phyloP scores from a whole-genome alignment of 2,797 vertebrate species.

The Sphaeramia orbicularis region DNA sequence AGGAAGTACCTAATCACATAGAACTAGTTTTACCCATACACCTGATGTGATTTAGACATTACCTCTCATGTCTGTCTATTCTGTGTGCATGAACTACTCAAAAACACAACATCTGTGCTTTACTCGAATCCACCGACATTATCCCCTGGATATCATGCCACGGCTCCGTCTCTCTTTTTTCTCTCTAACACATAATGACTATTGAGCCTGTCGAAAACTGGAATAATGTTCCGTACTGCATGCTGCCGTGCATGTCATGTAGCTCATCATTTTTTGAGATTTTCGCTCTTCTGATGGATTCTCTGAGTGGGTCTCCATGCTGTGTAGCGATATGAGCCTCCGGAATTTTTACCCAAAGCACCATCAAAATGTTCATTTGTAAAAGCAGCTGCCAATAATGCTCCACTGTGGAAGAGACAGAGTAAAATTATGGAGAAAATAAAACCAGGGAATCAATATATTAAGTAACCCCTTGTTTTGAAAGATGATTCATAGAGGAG shows the following conservation, averaged over 20 bases:
- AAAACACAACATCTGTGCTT: too few species aligned
- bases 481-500: too few species aligned
- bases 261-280: constrained; percentile 19
- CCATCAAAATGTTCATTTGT: background rate
- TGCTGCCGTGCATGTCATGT: constrained; percentile 11
- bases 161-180: too few species aligned
- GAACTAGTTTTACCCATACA: too few species aligned
- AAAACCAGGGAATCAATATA: too few species aligned
- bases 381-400: background rate
- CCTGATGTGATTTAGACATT: too few species aligned
- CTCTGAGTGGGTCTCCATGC: constrained; percentile 5
- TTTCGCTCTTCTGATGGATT: constrained; percentile 4
- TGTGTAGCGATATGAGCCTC: background rate
- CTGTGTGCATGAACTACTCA: background rate
- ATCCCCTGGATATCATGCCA: too few species aligned
- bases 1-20: too few species aligned
- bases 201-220: background rate
- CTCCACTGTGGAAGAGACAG: background rate
- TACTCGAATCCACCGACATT: too few species aligned
- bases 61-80: too few species aligned
- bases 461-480: too few species aligned
- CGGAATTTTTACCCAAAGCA: background rate
- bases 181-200: background rate
- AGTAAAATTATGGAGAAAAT: background rate
- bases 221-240: background rate